Percentiles rank a stretch among this genome's conserved stretches.
Conservation (phyloP, 2,888 invertebrate species). For the Penaeus monodon region DNA sequence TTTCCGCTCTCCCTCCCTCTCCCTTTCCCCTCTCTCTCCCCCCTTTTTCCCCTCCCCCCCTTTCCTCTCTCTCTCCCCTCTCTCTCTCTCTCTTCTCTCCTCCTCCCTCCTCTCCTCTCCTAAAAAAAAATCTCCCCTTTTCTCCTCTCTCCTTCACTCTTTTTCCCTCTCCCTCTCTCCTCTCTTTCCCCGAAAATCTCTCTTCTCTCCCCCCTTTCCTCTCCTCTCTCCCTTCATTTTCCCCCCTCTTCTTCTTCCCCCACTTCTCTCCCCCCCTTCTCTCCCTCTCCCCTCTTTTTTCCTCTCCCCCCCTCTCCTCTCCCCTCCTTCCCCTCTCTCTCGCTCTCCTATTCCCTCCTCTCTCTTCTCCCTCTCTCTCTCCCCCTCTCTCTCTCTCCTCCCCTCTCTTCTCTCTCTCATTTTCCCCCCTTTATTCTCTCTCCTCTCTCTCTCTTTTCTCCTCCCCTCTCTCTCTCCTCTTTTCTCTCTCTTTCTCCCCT, state of each 20-base stretch:
- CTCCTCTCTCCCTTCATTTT: neutral
- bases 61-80: neutral
- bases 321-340: too few species aligned
- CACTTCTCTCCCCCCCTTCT: too few species aligned
- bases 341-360: too few species aligned
- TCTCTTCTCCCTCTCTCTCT: neutral
- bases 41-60: neutral
- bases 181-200: neutral
- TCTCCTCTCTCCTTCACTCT: too few species aligned
- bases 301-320: too few species aligned
- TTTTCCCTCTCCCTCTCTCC: neutral
- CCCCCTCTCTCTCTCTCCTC: accelerated
- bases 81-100: neutral
- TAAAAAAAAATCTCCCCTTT: neutral
- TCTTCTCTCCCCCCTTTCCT: neutral
- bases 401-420: too few species aligned
- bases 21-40: neutral
- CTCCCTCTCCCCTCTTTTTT: too few species aligned
- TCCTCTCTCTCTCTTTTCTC: too few species aligned
- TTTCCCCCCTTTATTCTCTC: too few species aligned
- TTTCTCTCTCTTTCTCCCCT: too few species aligned
- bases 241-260: neutral
- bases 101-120: neutral
- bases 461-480: too few species aligned
- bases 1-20: neutral